phyloP scores from a whole-genome alignment of 1,140 invertebrate species.

The Uloborus diversus region DNA sequence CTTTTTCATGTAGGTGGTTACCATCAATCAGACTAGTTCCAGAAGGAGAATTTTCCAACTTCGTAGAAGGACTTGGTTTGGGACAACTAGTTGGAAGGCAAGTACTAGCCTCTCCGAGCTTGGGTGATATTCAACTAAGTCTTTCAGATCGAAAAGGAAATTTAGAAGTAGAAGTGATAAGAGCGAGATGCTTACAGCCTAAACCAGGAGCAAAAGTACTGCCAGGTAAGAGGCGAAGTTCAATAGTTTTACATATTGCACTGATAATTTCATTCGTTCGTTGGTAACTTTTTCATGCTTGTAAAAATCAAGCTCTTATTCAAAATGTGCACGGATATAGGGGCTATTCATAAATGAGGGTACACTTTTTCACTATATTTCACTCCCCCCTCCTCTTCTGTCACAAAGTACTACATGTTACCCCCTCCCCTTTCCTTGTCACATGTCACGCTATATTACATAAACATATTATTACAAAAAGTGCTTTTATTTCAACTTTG shows the following conservation, averaged over 20 bases:
- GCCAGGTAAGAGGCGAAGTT: conserved; percentile 81
- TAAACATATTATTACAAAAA: no score
- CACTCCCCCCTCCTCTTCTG: no score
- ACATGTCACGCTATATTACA: no score
- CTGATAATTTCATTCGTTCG: no score
- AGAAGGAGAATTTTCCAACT: conserved; percentile 78
- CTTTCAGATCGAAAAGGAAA: conserved; percentile 92
- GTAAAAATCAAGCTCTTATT: no score
- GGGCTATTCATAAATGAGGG: no score
- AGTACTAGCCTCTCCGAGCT: conserved; percentile 92
- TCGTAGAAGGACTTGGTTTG: conserved; percentile 96
- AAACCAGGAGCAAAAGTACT: conserved; percentile 88
- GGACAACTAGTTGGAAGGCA: conserved; percentile 97
- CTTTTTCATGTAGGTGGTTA: conserved; percentile 44
- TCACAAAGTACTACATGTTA: no score
- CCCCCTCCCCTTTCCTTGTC: no score
- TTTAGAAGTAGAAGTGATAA: conserved; percentile 96
- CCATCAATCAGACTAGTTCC: conserved; percentile 38
- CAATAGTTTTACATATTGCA: conserved; percentile 21
- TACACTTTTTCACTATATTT: no score
- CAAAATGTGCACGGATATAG: no score
- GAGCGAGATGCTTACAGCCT: conserved; percentile 88
- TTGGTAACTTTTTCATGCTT: no score
- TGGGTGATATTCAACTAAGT: conserved; percentile 96
- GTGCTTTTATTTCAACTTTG: no score